These are phyloP conservation scores for Podabrus alpinus DNA, from an alignment of 2,888 invertebrate genomes.

Conservation along the genomic window DNA sequence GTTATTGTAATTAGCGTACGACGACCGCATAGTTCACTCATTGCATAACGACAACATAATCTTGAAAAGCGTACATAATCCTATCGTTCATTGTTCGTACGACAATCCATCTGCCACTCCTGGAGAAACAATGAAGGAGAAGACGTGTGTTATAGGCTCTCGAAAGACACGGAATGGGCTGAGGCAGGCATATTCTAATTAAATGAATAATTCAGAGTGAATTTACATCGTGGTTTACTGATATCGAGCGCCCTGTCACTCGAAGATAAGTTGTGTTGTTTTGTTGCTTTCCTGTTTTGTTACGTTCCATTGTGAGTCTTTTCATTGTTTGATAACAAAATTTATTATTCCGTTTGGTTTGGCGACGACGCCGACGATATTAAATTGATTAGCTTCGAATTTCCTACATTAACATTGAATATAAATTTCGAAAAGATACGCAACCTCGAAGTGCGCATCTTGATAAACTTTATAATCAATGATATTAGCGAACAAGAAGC, in stretches of 20 bases:
- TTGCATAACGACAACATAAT: conserved; percentile 14
- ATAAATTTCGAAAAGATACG: neutral
- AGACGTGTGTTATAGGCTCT: conserved; percentile 21
- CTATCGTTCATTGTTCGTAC: conserved; percentile 14
- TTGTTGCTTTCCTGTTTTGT: conserved; percentile 29
- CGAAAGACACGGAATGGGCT: conserved; percentile 33
- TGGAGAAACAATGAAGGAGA: conserved; percentile 16
- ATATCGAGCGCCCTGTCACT: conserved; percentile 35
- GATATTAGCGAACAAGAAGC: neutral
- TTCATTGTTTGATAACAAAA: neutral
- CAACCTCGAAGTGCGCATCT: neutral
- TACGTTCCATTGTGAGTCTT: conserved; percentile 2
- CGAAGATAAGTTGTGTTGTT: conserved; percentile 34
- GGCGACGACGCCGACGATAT: neutral
- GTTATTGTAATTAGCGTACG: conserved; percentile 11
- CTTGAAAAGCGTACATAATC: conserved; percentile 18
- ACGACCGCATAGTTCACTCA: conserved; percentile 15
- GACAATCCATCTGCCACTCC: conserved; percentile 22
- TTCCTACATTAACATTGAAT: neutral
- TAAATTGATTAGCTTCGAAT: neutral
- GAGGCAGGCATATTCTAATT: conserved; percentile 39
- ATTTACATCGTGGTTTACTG: conserved; percentile 38
- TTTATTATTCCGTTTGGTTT: neutral
- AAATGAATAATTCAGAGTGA: conserved; percentile 41
- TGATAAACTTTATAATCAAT: neutral